Evolutionary conservation across 2,113 vertebrate species (phyloP), one percentile per base, ranked within the genome.

Genomic region (Turnix velox): DNA sequence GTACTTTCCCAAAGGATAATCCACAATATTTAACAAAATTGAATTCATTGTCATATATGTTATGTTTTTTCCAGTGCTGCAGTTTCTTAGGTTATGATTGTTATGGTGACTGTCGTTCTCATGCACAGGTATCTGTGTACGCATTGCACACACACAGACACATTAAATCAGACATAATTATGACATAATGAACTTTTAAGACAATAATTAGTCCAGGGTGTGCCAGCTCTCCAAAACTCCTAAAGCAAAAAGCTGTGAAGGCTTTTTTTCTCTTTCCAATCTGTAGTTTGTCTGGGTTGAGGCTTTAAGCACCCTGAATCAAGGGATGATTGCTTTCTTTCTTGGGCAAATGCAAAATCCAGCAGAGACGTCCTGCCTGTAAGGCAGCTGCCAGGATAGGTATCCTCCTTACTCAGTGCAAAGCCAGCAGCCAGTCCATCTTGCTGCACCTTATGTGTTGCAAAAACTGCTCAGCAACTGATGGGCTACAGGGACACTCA

Each of bases 71-170:
- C 14, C 48, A 88, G 0, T 46, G 30, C 42, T 49, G 59, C 0
- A 2, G 52, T 62, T 95, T 76, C 28, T 73, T 62, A 57, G 72
- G 22, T 88, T 88, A 63, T 63, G 46, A 63, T 28, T 82, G 27
- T 59, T 84, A 10, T 10, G 9, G 45, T 33, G 31, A 23, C 25
- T 87, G 11, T 35, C 13, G 61, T 9, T 59, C 9, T 83, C n/a
- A 8, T 22, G 39, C 66, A 49, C 22, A 46, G 45, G 45, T 4
- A 2, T 31, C 10, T 69, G 37, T 4, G 4, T 0, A 0, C 1
- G 10, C 6, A 14, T 48, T 48, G 6, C 22, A 7, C 20, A 10
- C 39, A n/a, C 11, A 15, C 65, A 57, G 27, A 55, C 42, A 52
- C 9, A 79, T 23, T 24, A 58, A 35, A n/a, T 46, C 73, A 80